These are phyloP conservation scores for Chelonoidis abingdonii DNA, from an alignment of 2,113 vertebrate genomes.

Conservation along the genomic window DNA sequence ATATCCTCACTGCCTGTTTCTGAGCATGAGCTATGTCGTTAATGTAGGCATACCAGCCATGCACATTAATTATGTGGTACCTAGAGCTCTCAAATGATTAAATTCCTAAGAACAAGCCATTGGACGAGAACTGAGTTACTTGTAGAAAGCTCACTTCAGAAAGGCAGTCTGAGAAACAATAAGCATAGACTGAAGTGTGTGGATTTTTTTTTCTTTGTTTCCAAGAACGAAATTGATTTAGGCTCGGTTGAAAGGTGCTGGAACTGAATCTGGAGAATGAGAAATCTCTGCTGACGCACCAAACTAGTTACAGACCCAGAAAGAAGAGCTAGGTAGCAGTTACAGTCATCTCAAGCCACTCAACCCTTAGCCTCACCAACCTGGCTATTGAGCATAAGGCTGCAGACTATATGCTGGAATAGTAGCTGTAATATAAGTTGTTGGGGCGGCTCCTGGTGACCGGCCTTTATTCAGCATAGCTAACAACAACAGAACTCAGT, in stretches of 20 bases:
- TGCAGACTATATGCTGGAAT: background rate
- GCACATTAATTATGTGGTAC: background rate
- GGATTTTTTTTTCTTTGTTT: constrained; percentile 10
- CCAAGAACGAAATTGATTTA: constrained; percentile 6
- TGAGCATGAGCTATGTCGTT: background rate
- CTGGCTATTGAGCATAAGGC: accelerated
- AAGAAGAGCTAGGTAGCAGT: background rate
- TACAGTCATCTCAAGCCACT: background rate
- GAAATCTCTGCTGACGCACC: constrained; percentile 9
- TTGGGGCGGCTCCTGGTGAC: too few relatives aligned
- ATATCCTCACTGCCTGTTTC: background rate
- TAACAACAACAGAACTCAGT: too few relatives aligned
- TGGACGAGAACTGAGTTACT: background rate
- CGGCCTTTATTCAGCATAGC: background rate
- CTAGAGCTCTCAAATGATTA: background rate
- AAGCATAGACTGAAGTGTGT: background rate
- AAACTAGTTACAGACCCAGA: background rate
- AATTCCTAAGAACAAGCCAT: background rate
- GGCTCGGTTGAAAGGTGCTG: constrained; percentile 25
- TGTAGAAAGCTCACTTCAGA: constrained; percentile 62
- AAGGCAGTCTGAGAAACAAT: background rate
- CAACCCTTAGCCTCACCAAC: background rate
- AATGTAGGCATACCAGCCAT: too few relatives aligned
- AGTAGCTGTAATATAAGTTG: background rate
- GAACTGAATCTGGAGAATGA: constrained; percentile 12